A percentile compares a stretch with the other conserved stretches of the same genome.
Evolutionary conservation across 1,140 invertebrate genomes (phyloP).

Genomic region (Drosophila setifemur): DNA sequence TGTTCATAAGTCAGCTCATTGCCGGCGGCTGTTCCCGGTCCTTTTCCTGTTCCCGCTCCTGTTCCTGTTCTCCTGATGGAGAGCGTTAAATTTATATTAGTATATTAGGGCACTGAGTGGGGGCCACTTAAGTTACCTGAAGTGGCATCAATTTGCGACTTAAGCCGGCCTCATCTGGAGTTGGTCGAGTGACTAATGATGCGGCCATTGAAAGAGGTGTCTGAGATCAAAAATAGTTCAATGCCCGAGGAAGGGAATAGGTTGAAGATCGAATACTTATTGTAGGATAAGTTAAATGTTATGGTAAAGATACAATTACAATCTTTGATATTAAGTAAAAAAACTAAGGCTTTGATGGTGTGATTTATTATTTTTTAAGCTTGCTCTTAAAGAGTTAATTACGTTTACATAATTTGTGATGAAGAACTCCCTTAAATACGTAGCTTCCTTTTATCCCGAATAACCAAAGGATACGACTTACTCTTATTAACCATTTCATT

Average conservation of each 20-base stretch:
- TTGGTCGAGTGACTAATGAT: slow-evolving; percentile 27
- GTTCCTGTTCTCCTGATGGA: slow-evolving; percentile 36
- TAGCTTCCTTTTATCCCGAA: too few species aligned
- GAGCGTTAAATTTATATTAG: slow-evolving; percentile 72
- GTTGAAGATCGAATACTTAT: background rate
- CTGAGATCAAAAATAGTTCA: slow-evolving; percentile 7
- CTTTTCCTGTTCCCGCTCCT: background rate
- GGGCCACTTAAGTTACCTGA: slow-evolving; percentile 42
- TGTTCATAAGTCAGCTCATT: slow-evolving; percentile 38
- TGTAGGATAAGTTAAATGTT: too few species aligned
- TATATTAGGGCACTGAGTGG: slow-evolving; percentile 62
- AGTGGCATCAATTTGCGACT: slow-evolving; percentile 45
- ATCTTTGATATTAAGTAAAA: too few species aligned
- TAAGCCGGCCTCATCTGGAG: slow-evolving; percentile 18
- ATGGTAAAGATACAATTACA: too few species aligned
- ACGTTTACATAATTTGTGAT: too few species aligned
- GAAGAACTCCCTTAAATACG: too few species aligned
- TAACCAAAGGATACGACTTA: too few species aligned
- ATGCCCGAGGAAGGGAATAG: background rate
- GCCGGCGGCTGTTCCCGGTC: background rate
- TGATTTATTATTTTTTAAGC: too few species aligned
- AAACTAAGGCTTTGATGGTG: too few species aligned
- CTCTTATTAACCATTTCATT: slow-evolving; percentile 5
- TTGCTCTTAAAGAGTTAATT: too few species aligned
- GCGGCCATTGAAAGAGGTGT: slow-evolving; percentile 22